A percentile compares a stretch with the other conserved stretches of the same genome.
Conservation (phyloP, 2,888 invertebrate genomes). For the Petrolisthes cinctipes region DNA sequence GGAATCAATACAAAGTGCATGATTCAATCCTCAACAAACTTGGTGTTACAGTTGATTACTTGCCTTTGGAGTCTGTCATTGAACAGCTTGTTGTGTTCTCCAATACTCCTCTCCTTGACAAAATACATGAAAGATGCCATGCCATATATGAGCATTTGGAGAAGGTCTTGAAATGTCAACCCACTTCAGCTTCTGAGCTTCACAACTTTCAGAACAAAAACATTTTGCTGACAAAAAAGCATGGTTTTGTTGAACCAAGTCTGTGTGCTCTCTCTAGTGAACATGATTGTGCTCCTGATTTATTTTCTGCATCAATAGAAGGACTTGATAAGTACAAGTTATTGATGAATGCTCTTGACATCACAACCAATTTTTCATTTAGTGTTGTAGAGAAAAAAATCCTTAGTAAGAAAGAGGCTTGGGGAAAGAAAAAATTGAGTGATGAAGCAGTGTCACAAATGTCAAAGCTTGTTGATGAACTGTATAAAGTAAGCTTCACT, state of each 20-base stretch:
- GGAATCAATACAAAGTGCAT: neutral
- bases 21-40: neutral
- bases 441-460: slow-evolving; percentile 14
- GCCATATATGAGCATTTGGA: slow-evolving; percentile 32
- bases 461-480: slow-evolving; percentile 32
- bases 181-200: neutral
- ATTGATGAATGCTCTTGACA: slow-evolving; percentile 22
- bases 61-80: slow-evolving; percentile 21
- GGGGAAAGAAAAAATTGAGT: neutral
- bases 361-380: slow-evolving; percentile 1
- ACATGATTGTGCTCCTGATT: slow-evolving; percentile 36
- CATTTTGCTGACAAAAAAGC: slow-evolving; percentile 7
- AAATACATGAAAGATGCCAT: neutral
- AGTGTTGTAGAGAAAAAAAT: slow-evolving; percentile 10
- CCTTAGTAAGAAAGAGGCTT: slow-evolving; percentile 9
- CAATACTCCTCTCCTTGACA: neutral
- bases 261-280: slow-evolving; percentile 19
- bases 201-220: slow-evolving; percentile 12
- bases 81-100: slow-evolving; percentile 23
- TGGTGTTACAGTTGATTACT: slow-evolving; percentile 2
- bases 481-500: slow-evolving; percentile 9
- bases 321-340: slow-evolving; percentile 10
- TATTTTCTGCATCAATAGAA: slow-evolving; percentile 31
- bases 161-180: neutral
- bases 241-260: slow-evolving; percentile 33